A percentile compares a stretch with the other conserved stretches of the same genome.
phyloP scores from a whole-genome alignment of 1,140 invertebrate genomes.

The Musca vetustissima region DNA sequence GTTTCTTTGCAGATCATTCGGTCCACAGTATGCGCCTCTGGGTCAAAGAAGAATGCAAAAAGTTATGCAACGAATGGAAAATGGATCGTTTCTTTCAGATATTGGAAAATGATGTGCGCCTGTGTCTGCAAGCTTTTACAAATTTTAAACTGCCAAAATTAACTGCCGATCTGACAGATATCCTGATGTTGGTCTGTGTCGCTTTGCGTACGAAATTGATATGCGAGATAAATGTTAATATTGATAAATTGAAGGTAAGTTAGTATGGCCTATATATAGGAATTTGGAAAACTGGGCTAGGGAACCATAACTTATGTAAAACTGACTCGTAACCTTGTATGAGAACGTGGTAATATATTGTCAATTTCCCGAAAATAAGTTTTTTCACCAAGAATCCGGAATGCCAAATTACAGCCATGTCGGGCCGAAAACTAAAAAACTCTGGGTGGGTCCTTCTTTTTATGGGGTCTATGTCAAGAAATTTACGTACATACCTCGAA shows the following conservation, averaged over 20 bases:
- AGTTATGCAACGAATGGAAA: slow-evolving; percentile 73
- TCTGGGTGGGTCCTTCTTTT: too few relatives aligned
- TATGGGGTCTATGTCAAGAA: too few relatives aligned
- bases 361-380: too few relatives aligned
- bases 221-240: slow-evolving; percentile 73
- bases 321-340: too few relatives aligned
- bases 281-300: too few relatives aligned
- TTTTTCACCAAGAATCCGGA: too few relatives aligned
- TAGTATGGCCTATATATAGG: slow-evolving; percentile 71
- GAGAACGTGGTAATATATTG: too few relatives aligned
- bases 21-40: slow-evolving; percentile 74
- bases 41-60: slow-evolving; percentile 68
- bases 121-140: slow-evolving; percentile 66
- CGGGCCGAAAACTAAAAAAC: too few relatives aligned
- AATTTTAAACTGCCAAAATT: slow-evolving; percentile 64
- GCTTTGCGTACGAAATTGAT: slow-evolving; percentile 77
- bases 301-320: too few relatives aligned
- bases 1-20: slow-evolving; percentile 65
- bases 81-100: slow-evolving; percentile 67
- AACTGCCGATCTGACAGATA: slow-evolving; percentile 55
- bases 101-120: slow-evolving; percentile 65
- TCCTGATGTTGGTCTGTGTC: slow-evolving; percentile 65
- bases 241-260: slow-evolving; percentile 70
- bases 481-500: too few relatives aligned
- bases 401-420: too few relatives aligned